Evolutionary conservation across 2,113 vertebrate genomes (phyloP).

Genomic region (Calyptomena viridis): DNA sequence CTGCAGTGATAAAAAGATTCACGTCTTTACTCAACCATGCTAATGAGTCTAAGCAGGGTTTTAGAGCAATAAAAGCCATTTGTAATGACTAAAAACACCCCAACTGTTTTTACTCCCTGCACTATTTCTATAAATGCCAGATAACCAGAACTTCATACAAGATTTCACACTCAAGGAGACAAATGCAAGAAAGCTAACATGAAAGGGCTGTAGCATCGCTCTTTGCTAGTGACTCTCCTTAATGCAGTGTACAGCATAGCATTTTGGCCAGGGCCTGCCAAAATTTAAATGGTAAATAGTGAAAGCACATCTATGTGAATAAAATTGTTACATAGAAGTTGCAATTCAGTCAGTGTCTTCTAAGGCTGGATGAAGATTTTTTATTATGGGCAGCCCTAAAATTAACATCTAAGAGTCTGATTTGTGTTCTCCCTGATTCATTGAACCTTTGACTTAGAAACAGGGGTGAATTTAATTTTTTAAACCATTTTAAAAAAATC

Average conservation of each 20-base stretch:
- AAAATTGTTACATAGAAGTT: not conserved
- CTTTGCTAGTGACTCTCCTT: not conserved
- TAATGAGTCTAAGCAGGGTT: conserved; percentile 34
- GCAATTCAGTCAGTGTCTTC: not conserved
- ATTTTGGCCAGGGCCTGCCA: not conserved
- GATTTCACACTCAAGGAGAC: not conserved
- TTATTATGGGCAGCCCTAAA: not conserved
- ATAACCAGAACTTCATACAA: not conserved
- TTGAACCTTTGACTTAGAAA: not conserved
- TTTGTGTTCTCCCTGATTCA: not conserved
- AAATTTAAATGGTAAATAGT: not conserved
- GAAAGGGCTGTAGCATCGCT: not conserved
- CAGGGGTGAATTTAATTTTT: not conserved
- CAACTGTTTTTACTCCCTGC: not conserved
- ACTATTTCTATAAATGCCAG: conserved; percentile 26
- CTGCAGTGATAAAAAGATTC: not conserved
- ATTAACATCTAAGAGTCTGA: not conserved
- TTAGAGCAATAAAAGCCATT: conserved; percentile 24
- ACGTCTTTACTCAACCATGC: not conserved
- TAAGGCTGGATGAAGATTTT: not conserved
- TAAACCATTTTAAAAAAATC: not conserved
- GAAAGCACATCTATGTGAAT: not conserved
- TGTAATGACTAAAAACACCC: not conserved
- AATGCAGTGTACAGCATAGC: not conserved
- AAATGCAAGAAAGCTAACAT: not conserved